These are phyloP conservation scores for Myotis planiceps DNA, from an alignment of 2,797 vertebrate species.

Conservation along the genomic window DNA sequence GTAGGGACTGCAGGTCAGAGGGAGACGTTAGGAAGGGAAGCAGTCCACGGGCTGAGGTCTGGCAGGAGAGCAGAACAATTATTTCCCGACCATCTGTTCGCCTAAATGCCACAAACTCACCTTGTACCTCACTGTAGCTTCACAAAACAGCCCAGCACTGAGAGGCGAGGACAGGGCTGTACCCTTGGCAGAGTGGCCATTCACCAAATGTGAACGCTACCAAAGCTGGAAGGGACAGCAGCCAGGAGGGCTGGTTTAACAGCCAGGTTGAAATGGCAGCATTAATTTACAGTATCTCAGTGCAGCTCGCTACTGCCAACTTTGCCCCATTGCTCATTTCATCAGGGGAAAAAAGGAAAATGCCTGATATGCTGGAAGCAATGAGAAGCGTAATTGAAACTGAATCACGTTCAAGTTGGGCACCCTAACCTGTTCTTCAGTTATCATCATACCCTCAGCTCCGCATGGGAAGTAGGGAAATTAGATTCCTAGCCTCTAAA, in stretches of 20 bases:
- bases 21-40: neutral
- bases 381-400: neutral
- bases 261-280: neutral
- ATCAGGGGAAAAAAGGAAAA: neutral
- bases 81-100: neutral
- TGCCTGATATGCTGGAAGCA: neutral
- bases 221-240: neutral
- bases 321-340: neutral
- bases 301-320: neutral
- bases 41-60: neutral
- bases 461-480: neutral
- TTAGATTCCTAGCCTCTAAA: neutral
- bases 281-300: neutral
- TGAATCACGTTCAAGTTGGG: neutral
- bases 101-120: neutral
- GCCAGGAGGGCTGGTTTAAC: neutral
- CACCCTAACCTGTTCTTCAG: neutral
- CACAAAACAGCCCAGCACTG: neutral
- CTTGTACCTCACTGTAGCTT: neutral
- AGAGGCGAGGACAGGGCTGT: neutral
- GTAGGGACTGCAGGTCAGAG: neutral
- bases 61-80: neutral
- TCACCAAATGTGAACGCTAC: neutral
- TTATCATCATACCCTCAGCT: neutral
- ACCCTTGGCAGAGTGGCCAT: neutral